Evolutionary conservation across 2,113 vertebrate genomes (phyloP), one percentile per base, ranked within the genome.

Genomic region (Campylomormyrus tamandua): DNA sequence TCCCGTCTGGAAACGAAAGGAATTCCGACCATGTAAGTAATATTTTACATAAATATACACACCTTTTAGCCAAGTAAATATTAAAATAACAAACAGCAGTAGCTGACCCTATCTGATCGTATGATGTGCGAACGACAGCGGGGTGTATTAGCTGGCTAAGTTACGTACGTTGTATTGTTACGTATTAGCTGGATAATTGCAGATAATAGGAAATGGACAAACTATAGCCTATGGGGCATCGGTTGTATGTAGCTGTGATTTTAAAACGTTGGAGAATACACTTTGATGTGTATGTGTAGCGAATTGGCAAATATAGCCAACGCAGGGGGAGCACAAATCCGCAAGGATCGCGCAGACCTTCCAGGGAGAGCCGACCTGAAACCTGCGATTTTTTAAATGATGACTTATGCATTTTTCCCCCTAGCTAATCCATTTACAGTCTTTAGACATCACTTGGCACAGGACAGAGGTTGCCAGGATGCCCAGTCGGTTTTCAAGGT

Each of bases 1-100:
- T 95, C 90, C 94, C 92, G 85, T 88, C 93, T 52, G 95, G 95
- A 74, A 96, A 92, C 92, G 95, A 96, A 89, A 91, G 95, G 92
- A 96, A 95, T 91, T 92, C 94, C 89, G 96, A 96, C 87, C 96
- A 96, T 90, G 96, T 96, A 94, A 96, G 95, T 49, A 90, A 53
- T 70, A 48, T 13, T 21, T 66, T n/a, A 89, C 53, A n/a, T 24
- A 50, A 27, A 31, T 35, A 50, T 50, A 48, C n/a, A n/a, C 8
- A 49, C 9, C 80, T 83, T 42, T 48, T 46, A 84, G 21, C 42
- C 15, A 42, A 39, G 74, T 39, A 42, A 39, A 80, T 42, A 77
- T 39, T 77, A 77, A 42, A 74, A 21, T 56, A 77, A 4, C 31
- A 13, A 77, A 42, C 35, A 42, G 11, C 31, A 77, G 31, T 77